Base-by-base conservation (phyloP, 2,888 invertebrate genomes). In the Melanargia galathea region DNA sequence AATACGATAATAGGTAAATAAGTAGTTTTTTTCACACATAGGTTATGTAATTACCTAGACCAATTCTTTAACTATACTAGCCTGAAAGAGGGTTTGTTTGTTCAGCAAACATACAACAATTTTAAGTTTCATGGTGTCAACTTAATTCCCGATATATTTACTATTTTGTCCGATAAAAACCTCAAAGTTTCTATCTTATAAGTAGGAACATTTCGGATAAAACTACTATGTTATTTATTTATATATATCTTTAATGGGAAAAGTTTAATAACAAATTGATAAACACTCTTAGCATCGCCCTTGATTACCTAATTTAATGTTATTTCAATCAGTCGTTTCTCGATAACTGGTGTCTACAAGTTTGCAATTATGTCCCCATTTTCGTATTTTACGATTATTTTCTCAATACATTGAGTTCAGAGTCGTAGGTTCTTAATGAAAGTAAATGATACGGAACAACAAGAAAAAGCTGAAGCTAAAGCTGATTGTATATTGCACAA, bases 341-440 rank as follows among this genome's bases (percentile, higher is more conserved):
- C 8, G 26, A 45, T 45, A n/a, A 20, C 35, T 38, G 35, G 11
- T n/a, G 35, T 10, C 13, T 38, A 4, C 35, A 4, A 11, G 33
- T 46, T 46, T 46, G 13, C 46, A 46, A 46, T 46, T 10, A 33
- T 8, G 26, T 16, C 3, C 16, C 7, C 35, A 54, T 54, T 54
- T 51, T 35, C 52, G 2, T 35, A 20, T 52, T 51, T 52, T 22
- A 54, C 22, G n/a, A 49, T 48, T 24, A 46, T 46, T 46, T 45
- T 24, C 13, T 13, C 24, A 22, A 13, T 16, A 26, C 26, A 11
- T 52, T 51, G 51, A 18, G 79, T 79, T 78, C 75, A 78, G 76
- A 74, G 75, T 78, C 77, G 79, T 80, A 76, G 75, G 71, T 77
- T 71, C 66, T 69, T 79, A 82, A 81, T 80, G 69, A 81, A 81